These are phyloP conservation scores for Ectemnius cavifrons DNA, from an alignment of 2,888 invertebrate genomes.

Conservation along the genomic window DNA sequence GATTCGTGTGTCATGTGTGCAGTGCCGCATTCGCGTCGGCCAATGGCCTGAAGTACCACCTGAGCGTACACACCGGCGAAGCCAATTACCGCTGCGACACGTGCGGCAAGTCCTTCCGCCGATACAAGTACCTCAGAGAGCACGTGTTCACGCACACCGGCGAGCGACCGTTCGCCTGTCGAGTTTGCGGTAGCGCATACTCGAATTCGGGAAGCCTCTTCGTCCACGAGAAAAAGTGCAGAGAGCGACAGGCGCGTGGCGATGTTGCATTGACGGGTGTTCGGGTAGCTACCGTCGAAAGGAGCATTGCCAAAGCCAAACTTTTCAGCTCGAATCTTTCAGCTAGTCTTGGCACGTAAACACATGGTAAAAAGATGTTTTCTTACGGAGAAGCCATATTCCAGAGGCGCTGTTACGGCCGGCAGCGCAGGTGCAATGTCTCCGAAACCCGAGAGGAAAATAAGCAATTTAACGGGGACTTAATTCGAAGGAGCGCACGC, in stretches of 20 bases:
- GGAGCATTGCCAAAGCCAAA: too few relatives aligned
- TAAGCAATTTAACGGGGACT: too few relatives aligned
- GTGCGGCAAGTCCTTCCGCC: slow-evolving; percentile 60
- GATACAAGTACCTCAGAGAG: slow-evolving; percentile 60
- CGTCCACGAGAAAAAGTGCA: slow-evolving; percentile 59
- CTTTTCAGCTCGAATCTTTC: too few relatives aligned
- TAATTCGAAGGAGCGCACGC: too few relatives aligned
- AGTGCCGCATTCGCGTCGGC: slow-evolving; percentile 60
- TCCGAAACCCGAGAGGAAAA: too few relatives aligned
- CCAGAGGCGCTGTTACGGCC: too few relatives aligned
- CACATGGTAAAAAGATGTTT: too few relatives aligned
- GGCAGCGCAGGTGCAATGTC: too few relatives aligned
- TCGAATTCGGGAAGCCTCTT: slow-evolving; percentile 62
- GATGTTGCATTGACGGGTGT: neutral
- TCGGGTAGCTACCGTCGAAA: too few relatives aligned
- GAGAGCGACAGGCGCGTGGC: neutral
- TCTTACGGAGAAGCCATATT: too few relatives aligned
- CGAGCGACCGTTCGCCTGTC: slow-evolving; percentile 60
- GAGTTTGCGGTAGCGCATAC: slow-evolving; percentile 57
- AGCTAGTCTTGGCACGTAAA: too few relatives aligned
- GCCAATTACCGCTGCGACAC: slow-evolving; percentile 58
- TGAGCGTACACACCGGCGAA: slow-evolving; percentile 58
- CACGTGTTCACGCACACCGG: slow-evolving; percentile 64
- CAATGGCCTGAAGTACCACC: slow-evolving; percentile 62
- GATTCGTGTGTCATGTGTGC: slow-evolving; percentile 60